Evolutionary conservation across 2,888 invertebrate species (phyloP), one percentile per base, ranked within the genome.

Genomic region (Anaspis maculata): DNA sequence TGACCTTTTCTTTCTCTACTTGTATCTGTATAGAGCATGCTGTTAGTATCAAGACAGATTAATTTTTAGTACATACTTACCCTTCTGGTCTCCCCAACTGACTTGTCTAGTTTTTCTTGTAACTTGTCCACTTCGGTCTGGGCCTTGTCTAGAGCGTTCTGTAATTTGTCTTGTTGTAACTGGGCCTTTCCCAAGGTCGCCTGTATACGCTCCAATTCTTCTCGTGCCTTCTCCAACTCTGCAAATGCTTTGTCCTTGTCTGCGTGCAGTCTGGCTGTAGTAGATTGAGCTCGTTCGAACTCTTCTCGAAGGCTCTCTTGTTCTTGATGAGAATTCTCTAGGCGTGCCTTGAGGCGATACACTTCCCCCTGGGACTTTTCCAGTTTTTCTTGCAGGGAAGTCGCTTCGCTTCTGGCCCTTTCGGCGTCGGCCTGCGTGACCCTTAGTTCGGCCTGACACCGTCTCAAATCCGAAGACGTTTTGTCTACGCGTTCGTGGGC

Each of bases 351-450:
- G 51, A 92, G 73, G 64, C 92, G 80, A 60, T 92, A 92, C 21
- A 94, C 90, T 66, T 94, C 92, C 41, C 92, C 92, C 66, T 92
- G 92, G 34, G 89, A 88, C 69, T 91, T 90, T 62, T 92, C 92
- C 42, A 92, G 68, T 69, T 92, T 92, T 57, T 92, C 92, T 62
- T 92, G 92, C 37, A 91, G 70, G 10, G 80, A 83, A 27, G 85
- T 77, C 1, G 88, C 83, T 62, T 91, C 90, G 16, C 80, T 74
- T 39, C 85, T 76, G 26, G 87, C 83, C 57, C 92, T 74, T 56
- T 92, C 92, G 46, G 85, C 87, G 62, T 92, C 92, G 25, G 89
- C 84, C 64, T 90, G 89, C 34, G 90, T 90, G 25, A 91, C 90
- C 59, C 92, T 76, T 36, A 92, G 70, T 62, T 92, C 92, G 5